phyloP scores from a whole-genome alignment of 2,888 invertebrate species.

The Acanthococcus lagerstroemiae region DNA sequence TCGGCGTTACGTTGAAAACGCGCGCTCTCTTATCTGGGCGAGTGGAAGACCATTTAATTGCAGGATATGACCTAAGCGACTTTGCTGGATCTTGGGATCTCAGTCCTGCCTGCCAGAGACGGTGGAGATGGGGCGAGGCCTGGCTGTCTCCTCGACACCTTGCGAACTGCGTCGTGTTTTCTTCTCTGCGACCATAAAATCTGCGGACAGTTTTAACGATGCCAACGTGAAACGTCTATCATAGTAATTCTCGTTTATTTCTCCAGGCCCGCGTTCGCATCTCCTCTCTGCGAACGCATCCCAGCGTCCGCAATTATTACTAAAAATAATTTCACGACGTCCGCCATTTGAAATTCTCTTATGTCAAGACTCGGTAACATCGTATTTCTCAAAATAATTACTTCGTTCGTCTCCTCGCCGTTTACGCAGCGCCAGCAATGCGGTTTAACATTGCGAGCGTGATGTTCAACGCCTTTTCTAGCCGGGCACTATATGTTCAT shows the following conservation, averaged over 20 bases:
- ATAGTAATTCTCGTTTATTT: not conserved
- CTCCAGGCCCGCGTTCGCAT: not conserved
- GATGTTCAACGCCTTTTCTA: constrained; percentile 22
- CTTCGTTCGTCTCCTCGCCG: not conserved
- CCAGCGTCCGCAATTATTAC: not conserved
- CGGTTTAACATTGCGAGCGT: constrained; percentile 14
- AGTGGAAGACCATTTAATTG: too few species aligned
- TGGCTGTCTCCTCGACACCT: too few species aligned
- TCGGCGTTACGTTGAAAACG: too few species aligned
- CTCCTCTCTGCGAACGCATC: not conserved
- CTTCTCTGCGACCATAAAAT: too few species aligned
- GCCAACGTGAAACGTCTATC: not conserved
- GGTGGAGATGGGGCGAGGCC: too few species aligned
- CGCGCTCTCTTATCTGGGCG: too few species aligned
- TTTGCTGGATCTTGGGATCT: too few species aligned
- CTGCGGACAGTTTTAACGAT: too few species aligned
- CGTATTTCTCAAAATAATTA: constrained; percentile 20
- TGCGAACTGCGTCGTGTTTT: too few species aligned
- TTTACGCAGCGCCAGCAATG: not conserved
- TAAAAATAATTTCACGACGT: constrained; percentile 15
- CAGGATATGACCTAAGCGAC: too few species aligned
- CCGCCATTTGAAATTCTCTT: constrained; percentile 14
- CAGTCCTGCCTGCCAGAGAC: too few species aligned
- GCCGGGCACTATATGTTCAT: not conserved
- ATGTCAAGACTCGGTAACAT: constrained; percentile 13